Evolutionary conservation across 2,888 invertebrate species (phyloP), one percentile per base, ranked within the genome.

Genomic region (Dasysyrphus tricinctus): DNA sequence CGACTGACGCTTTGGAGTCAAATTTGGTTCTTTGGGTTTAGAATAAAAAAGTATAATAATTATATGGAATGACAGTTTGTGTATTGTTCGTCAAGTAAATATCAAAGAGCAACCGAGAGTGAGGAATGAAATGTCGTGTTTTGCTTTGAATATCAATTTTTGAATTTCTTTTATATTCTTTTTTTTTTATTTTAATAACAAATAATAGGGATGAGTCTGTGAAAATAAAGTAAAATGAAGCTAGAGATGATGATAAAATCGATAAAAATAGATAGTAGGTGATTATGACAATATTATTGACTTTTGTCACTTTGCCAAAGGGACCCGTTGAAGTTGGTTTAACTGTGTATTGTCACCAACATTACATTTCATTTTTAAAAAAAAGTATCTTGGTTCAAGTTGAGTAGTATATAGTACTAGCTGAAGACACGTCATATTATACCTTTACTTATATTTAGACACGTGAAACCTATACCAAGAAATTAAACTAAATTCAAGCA

Each of bases 11-110:
- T 74, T 39, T 32, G 34, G 72, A 75, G 51, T 80, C 75, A 72
- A 72, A 84, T 80, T 80, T 80, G 80, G 83, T 75, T 80, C 83
- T 72, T 47, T 29, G 39, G 44, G 16, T 75, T 70, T 57, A 57
- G 80, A 79, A 65, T 69, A 57, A 42, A 79, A 57, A 42, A 79
- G 24, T 42, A 16, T 16, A 16, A 57, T 34, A 57, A 4, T 39
- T 19, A 39, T 61, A 61, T 65, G 56, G 70, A 79, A 75, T 79
- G 75, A 56, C 54, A 63, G 51, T 75, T 80, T 57, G 63, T 47
- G 69, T 61, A 47, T 67, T 81, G 56, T 73, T 72, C 44, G 67
- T 12, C 11, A 57, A 32, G 44, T 70, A 19, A 57, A 67, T 42
- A 32, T 74, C 44, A 61, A 63, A 77, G 77, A 44, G 24, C 42